Evolutionary conservation across 2,888 invertebrate species (phyloP), one percentile per base, ranked within the genome.

Genomic region (Camptogramma bilineatum): DNA sequence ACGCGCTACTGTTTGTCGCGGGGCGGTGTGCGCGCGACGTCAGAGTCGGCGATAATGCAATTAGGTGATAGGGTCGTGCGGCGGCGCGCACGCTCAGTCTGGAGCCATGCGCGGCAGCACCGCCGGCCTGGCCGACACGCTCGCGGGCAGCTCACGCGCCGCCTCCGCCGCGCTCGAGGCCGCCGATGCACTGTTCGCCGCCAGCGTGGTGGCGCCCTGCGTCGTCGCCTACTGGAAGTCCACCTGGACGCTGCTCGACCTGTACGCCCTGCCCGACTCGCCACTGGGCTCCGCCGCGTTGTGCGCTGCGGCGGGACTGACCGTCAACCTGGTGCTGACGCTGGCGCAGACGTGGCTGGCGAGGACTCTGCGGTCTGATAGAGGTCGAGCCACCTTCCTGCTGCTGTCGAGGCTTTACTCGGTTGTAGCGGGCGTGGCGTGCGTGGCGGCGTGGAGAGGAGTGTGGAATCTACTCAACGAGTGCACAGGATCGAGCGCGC

Each of bases 371-470:
- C 94, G 95, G 81, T 97, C 97, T 4, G 95, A 96, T 73, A 94
- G 94, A 54, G 95, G 95, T 68, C 87, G 96, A 65, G 86, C 96
- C 59, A 93, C 94, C 54, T 97, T 95, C 85, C 96, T 96, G 79
- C 83, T 95, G 61, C 84, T 94, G 60, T 97, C 97, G 69, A 91
- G 97, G 60, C 71, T 95, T 28, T 97, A 97, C 84, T 97, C 97
- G 17, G 94, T 94, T 67, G 82, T 95, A 71, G 97, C 96, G 79
- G 97, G 96, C 8, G 94, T 96, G 75, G 95, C 96, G 68, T 97
- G 97, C 84, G 97, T 98, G 48, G 97, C 97, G 79, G 96, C 96
- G 66, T 98, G 98, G 98, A 94, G 97, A 8, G 98, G 98, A 0
- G 95, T 96, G 50, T 98, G 97, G 97, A 94, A 94, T 74, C 90